Percentiles rank a stretch among this genome's conserved stretches.
Evolutionary conservation across 64 coral and sea anemone genomes (phyloP).

Genomic region (Dendronephthya gigantea): DNA sequence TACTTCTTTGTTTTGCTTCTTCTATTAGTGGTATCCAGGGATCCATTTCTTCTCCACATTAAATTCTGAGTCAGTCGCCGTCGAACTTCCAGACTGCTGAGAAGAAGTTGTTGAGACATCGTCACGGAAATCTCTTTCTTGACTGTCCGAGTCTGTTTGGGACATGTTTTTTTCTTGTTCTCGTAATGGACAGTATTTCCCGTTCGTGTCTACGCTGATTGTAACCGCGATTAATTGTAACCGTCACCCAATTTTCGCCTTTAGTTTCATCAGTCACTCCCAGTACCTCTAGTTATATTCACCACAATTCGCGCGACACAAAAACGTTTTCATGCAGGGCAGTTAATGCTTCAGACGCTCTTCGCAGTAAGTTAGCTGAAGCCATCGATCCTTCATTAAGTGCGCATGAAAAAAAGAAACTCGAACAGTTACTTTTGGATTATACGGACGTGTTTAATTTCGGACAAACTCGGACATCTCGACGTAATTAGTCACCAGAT

Average conservation of each 20-base stretch:
- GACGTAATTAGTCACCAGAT: conserved; percentile 9
- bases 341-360: not conserved
- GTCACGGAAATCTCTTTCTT: too few relatives aligned
- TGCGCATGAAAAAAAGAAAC: not conserved
- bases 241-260: conserved; percentile 21
- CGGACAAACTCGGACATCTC: conserved; percentile 13
- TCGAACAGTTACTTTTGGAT: not conserved
- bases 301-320: not conserved
- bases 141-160: too few relatives aligned
- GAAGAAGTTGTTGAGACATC: too few relatives aligned
- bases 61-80: too few relatives aligned
- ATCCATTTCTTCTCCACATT: too few relatives aligned
- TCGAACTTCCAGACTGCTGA: too few relatives aligned
- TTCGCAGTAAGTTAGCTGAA: not conserved
- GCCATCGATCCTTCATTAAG: not conserved
- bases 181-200: too few relatives aligned
- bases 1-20: too few relatives aligned
- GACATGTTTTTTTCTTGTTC: too few relatives aligned
- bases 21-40: too few relatives aligned
- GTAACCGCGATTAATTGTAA: not conserved
- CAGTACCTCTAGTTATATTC: not conserved
- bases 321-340: conserved; percentile 16
- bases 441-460: conserved; percentile 31
- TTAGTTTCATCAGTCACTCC: not conserved
- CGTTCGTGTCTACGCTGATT: too few relatives aligned